A percentile compares a stretch with the other conserved stretches of the same genome.
Evolutionary conservation across 2,113 vertebrate species (phyloP).

Genomic region (Thinocorus orbignyianus): DNA sequence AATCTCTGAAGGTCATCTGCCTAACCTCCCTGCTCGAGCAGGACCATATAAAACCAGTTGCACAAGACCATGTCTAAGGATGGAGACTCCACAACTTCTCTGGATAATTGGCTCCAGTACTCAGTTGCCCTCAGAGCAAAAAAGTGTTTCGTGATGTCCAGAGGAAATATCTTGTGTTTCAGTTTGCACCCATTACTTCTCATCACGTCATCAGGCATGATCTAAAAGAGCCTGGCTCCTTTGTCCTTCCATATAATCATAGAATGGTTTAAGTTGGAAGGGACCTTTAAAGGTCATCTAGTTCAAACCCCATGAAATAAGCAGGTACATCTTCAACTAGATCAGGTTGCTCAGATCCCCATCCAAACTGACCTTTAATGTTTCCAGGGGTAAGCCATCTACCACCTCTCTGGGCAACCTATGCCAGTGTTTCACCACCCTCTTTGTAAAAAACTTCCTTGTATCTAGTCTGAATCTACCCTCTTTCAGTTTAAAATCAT

Average conservation of each 20-base stretch:
- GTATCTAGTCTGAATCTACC: background rate
- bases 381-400: background rate
- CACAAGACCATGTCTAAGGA: background rate
- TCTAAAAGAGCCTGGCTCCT: accelerated
- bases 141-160: background rate
- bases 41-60: background rate
- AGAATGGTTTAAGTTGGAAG: background rate
- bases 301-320: accelerated
- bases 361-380: background rate
- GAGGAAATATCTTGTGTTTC: background rate
- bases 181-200: background rate
- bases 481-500: background rate
- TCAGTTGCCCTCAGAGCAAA: background rate
- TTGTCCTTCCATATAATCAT: background rate
- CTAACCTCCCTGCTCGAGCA: background rate
- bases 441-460: background rate
- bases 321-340: background rate
- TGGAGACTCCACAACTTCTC: background rate
- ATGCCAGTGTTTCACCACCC: background rate
- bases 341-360: background rate
- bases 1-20: background rate
- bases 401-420: background rate
- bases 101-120: background rate
- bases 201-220: accelerated
- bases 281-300: background rate